phyloP scores from a whole-genome alignment of 2,888 invertebrate genomes.

The Venusia cambrica region DNA sequence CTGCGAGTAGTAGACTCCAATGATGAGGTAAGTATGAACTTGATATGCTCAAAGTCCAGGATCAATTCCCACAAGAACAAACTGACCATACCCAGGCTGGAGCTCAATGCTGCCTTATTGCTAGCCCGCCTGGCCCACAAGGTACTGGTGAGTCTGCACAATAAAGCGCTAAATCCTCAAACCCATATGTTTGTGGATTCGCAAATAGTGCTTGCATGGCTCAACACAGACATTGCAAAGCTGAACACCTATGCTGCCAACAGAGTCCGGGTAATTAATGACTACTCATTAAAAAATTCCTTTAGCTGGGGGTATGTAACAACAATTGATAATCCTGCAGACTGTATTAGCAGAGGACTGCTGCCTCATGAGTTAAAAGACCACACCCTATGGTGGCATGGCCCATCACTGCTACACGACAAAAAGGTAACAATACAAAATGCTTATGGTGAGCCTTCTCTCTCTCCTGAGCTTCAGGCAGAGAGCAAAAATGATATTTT shows the following conservation, averaged over 20 bases:
- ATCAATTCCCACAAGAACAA: slow-evolving; percentile 8
- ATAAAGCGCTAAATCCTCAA: slow-evolving; percentile 7
- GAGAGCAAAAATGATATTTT: too few species aligned
- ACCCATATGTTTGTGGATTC: slow-evolving; percentile 29
- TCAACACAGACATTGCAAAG: slow-evolving; percentile 14
- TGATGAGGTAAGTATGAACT: slow-evolving; percentile 1
- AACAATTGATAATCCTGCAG: slow-evolving; percentile 19
- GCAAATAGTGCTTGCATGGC: slow-evolving; percentile 29
- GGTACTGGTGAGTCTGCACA: slow-evolving; percentile 14
- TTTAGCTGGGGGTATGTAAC: slow-evolving; percentile 21
- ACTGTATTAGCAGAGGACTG: slow-evolving; percentile 3
- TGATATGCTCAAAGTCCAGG: slow-evolving; percentile 7
- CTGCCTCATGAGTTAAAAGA: not conserved
- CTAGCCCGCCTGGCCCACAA: slow-evolving; percentile 15
- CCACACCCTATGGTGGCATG: slow-evolving; percentile 1
- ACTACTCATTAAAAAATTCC: too few species aligned
- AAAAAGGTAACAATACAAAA: not conserved
- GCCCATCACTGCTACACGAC: not conserved
- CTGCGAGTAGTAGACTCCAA: not conserved
- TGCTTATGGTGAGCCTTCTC: not conserved
- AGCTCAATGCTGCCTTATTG: slow-evolving; percentile 25
- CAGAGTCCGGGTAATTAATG: slow-evolving; percentile 26
- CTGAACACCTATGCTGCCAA: slow-evolving; percentile 27
- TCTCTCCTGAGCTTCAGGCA: too few species aligned
- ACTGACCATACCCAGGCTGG: slow-evolving; percentile 21